Conservation (phyloP, 2,113 vertebrate genomes). For the Nerophis ophidion region DNA sequence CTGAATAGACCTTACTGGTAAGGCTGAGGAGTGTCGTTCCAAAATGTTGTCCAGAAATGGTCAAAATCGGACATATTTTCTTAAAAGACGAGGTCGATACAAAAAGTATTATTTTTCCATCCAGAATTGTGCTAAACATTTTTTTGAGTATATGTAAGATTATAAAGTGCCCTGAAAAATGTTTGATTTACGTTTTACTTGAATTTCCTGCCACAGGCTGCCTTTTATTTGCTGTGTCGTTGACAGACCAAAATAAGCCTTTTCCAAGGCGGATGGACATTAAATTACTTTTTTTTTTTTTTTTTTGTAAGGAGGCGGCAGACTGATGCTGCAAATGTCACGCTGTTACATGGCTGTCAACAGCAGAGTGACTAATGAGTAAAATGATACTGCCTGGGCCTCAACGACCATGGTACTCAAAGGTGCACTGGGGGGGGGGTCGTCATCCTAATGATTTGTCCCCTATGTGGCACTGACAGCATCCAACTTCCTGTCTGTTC, state of each 20-base stretch:
- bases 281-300: not conserved
- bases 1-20: too few relatives aligned
- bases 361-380: conserved; percentile 45
- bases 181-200: not conserved
- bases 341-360: conserved; percentile 39
- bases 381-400: conserved; percentile 26
- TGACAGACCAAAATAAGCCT: not conserved
- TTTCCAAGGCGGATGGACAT: not conserved
- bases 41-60: too few relatives aligned
- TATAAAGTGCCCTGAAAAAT: not conserved
- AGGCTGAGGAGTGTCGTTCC: too few relatives aligned
- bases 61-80: too few relatives aligned
- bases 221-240: not conserved
- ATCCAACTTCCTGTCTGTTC: conserved; percentile 24
- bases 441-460: conserved; percentile 27
- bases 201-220: not conserved
- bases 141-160: too few relatives aligned
- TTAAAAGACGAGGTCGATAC: too few relatives aligned
- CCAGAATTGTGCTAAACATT: too few relatives aligned
- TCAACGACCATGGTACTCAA: conserved; percentile 9
- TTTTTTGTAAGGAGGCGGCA: conserved; percentile 14
- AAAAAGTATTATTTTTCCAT: too few relatives aligned
- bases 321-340: conserved; percentile 39
- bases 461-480: conserved; percentile 22
- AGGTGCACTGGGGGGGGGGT: not conserved